Percentiles rank a stretch among this genome's conserved stretches.
Evolutionary conservation across 2,113 vertebrate species (phyloP).

Genomic region (Tragelaphus imberbis): DNA sequence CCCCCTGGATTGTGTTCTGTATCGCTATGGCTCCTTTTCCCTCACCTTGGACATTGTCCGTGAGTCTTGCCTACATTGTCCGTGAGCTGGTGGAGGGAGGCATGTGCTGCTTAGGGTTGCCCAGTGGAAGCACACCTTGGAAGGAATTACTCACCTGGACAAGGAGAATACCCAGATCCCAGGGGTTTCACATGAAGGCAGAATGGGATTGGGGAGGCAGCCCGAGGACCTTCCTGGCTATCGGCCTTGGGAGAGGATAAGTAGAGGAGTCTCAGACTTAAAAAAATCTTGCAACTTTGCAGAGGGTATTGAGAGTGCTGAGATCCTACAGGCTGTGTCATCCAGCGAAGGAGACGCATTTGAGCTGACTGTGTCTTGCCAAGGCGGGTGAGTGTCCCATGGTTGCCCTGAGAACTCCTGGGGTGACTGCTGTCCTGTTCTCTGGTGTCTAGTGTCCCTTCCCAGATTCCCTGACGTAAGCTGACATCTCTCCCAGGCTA

Average conservation of each 20-base stretch:
- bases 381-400: conserved; percentile 87
- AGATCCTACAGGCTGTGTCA: conserved; percentile 88
- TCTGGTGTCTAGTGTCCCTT: background rate
- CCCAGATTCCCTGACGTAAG: background rate
- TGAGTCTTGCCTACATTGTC: conserved; percentile 76
- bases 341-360: conserved; percentile 84
- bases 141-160: background rate
- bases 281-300: conserved; percentile 29
- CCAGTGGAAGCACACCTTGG: background rate
- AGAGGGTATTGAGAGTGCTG: conserved; percentile 94
- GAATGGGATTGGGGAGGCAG: background rate
- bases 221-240: background rate
- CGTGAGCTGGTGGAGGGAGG: background rate
- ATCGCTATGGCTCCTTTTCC: conserved; percentile 91
- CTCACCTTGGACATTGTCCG: conserved; percentile 87
- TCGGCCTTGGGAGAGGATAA: background rate
- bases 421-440: background rate
- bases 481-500: conserved; percentile 76
- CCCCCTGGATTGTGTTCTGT: conserved; percentile 83
- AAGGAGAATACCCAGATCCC: background rate
- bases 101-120: background rate
- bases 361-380: conserved; percentile 91
- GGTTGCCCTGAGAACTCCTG: background rate
- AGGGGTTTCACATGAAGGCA: background rate
- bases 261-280: background rate